Evolutionary conservation across 2,113 vertebrate genomes (phyloP), one percentile per base, ranked within the genome.

Genomic region (Podilymbus podiceps): DNA sequence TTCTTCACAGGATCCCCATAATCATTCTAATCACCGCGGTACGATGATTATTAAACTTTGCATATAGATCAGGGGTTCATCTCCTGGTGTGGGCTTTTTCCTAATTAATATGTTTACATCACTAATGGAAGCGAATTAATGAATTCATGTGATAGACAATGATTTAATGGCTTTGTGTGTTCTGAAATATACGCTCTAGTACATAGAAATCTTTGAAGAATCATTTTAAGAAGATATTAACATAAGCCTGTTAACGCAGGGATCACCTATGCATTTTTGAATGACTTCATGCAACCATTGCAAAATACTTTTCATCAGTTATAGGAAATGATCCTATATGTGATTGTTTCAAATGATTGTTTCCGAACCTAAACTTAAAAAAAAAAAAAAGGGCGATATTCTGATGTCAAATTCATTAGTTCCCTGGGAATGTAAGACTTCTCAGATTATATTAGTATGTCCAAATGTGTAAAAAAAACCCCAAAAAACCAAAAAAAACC

Each of bases 31-130:
- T 98, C 97, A 97, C 97, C 21, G 12, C 42, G 88, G 96, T 95
- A 92, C 96, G 88, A 93, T 96, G 95, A 97, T 97, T 96, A 97
- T 97, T 98, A 97, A 97, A 97, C 95, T 81, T 88, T 83, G 95
- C 96, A 96, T 97, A 94, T 91, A 97, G 97, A 98, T 96, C 97
- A 97, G 88, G 93, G 91, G 95, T 94, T 97, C 95, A 96, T 42
- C 95, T 95, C 92, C 95, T 94, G 68, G 93, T 93, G 89, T 92
- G 97, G 93, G 91, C 87, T 96, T 81, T 91, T 53, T 89, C 85
- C 93, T 98, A 95, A 98, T 97, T 96, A 98, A 97, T 95, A 95
- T 93, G 92, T 95, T 95, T 96, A 94, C 94, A 96, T 89, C 95
- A 89, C 79, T 59, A 80, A 69, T 90, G 75, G 85, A 96, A 93